Base-by-base conservation (phyloP, 1,140 invertebrate species). In the Alviniconcha marisindica region DNA sequence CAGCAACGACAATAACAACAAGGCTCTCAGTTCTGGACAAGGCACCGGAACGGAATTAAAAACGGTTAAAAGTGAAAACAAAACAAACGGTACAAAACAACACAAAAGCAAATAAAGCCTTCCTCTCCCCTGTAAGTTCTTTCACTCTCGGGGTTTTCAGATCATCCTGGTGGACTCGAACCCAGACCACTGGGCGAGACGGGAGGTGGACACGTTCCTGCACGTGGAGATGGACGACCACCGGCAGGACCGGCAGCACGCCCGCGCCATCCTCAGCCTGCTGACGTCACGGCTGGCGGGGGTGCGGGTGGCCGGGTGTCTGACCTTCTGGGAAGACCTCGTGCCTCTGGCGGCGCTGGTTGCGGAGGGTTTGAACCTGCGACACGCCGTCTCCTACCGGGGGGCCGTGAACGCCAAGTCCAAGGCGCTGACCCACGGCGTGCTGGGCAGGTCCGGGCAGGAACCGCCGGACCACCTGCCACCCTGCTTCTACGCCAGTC, bases 111-210 rank as follows among this genome's bases (percentile, higher is more conserved):
- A n/a, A n/a, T n/a, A n/a, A n/a, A n/a, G n/a, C n/a, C n/a, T n/a
- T n/a, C n/a, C n/a, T n/a, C n/a, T n/a, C n/a, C n/a, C n/a, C n/a
- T n/a, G n/a, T n/a, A n/a, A n/a, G n/a, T n/a, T n/a, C n/a, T n/a
- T n/a, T n/a, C n/a, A 51, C 21, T 12, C 76, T 2, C 73, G 60
- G 36, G 2, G 21, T 86, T 76, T 79, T 36, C 81, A 90, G 89
- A 51, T 90, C 18, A 54, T 88, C 24, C 66, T 90, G 2, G 86
- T 89, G 54, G 88, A 90, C 54, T 80, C 83, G 0, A 69, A 88
- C 42, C 48, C 66, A 28, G 56, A 82, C 42, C 48, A 87, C 36
- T 18, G 44, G 0, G 48, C 84, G 21, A 66, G 33, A 5, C 18
- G 28, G 1, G 24, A 74, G 2, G 86, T 82, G 36, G 10, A 78